Percentiles rank a stretch among this genome's conserved stretches.
These are phyloP conservation scores for Polypterus bichir DNA, from an alignment of 2,113 vertebrate genomes.

Conservation along the genomic window DNA sequence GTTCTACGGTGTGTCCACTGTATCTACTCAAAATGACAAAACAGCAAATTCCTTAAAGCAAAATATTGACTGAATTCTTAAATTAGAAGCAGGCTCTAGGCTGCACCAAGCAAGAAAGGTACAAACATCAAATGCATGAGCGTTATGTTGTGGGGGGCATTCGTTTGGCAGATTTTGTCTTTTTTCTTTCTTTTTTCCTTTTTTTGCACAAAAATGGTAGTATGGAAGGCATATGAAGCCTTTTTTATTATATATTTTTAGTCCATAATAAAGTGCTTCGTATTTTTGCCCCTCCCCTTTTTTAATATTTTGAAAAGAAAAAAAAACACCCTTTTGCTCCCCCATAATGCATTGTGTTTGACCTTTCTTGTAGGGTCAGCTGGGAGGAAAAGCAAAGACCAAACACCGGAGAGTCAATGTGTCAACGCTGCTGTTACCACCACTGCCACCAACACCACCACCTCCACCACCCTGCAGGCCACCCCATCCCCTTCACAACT, in stretches of 20 bases:
- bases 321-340: constrained; percentile 62
- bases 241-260: constrained; percentile 31
- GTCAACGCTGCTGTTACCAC: constrained; percentile 26
- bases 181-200: neutral
- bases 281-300: constrained; percentile 4
- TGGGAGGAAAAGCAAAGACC: constrained; percentile 93
- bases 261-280: constrained; percentile 4
- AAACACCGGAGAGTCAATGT: constrained; percentile 69
- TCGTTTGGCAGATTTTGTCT: constrained; percentile 46
- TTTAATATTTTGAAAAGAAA: neutral
- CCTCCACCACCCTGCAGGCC: constrained; percentile 49
- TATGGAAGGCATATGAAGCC: constrained; percentile 1
- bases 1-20: too few species aligned
- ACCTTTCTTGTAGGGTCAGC: constrained; percentile 99
- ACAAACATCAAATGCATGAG: constrained; percentile 98
- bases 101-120: constrained; percentile 98
- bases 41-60: too few species aligned
- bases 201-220: neutral
- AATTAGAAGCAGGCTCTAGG: constrained; percentile 46
- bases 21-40: too few species aligned
- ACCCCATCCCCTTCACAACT: constrained; percentile 62
- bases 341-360: constrained; percentile 99
- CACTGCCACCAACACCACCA: constrained; percentile 27
- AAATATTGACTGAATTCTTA: too few species aligned
- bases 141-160: constrained; percentile 75